These are phyloP conservation scores for Nomada ferruginata DNA, from an alignment of 2,888 invertebrate species.

Conservation along the genomic window DNA sequence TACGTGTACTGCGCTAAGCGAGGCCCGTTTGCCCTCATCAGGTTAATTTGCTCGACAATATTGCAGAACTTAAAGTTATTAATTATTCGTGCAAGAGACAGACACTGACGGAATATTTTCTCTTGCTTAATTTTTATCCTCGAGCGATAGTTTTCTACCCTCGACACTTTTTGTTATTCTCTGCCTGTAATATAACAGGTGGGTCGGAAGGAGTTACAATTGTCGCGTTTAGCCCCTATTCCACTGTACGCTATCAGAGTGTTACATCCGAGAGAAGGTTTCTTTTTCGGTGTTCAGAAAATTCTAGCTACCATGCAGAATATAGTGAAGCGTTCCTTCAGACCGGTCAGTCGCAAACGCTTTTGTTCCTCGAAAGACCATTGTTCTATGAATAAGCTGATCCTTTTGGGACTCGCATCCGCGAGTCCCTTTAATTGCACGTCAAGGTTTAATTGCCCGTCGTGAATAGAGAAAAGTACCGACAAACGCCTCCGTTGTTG, in stretches of 20 bases:
- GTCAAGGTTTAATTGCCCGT: neutral
- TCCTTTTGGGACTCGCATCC: slow-evolving; percentile 6
- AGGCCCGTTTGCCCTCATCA: no score
- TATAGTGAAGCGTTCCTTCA: slow-evolving; percentile 3
- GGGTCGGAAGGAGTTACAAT: slow-evolving; percentile 7
- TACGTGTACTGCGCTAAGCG: no score
- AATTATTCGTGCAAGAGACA: no score
- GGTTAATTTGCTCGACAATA: no score
- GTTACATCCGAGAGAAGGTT: slow-evolving; percentile 1
- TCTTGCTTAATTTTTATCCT: neutral
- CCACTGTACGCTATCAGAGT: neutral
- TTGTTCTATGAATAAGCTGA: slow-evolving; percentile 16
- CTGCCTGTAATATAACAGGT: no score
- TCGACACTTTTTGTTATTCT: no score
- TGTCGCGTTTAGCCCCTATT: slow-evolving; percentile 2
- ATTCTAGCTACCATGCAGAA: neutral
- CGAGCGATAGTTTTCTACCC: no score
- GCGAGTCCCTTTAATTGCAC: slow-evolving; percentile 18
- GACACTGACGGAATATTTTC: neutral
- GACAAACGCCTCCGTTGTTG: neutral
- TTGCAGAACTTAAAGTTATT: no score
- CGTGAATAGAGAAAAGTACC: neutral
- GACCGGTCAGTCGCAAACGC: slow-evolving; percentile 9
- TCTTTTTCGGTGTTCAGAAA: slow-evolving; percentile 14
- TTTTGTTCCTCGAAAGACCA: slow-evolving; percentile 28